Evolutionary conservation across 2,113 vertebrate genomes (phyloP).

Genomic region (Taxidea taxus): DNA sequence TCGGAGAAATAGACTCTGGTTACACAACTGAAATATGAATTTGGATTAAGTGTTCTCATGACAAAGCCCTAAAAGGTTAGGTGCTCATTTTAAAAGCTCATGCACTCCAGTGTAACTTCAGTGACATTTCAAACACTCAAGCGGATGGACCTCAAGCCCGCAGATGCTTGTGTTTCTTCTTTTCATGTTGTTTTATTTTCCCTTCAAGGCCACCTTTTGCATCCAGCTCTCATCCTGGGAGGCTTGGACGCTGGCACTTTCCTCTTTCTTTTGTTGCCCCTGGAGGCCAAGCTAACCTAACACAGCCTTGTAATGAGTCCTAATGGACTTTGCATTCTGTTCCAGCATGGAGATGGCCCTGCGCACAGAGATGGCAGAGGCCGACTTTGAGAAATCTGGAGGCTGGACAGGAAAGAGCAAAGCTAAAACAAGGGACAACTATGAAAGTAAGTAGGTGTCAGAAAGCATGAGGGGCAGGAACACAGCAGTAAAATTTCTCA

Average conservation of each 20-base stretch:
- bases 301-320: background rate
- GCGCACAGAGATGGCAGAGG: background rate
- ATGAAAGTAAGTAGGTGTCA: background rate
- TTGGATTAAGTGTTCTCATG: constrained; percentile 48
- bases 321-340: background rate
- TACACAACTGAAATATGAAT: constrained; percentile 62
- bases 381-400: background rate
- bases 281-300: background rate
- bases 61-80: constrained; percentile 35
- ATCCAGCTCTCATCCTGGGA: background rate
- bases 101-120: background rate
- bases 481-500: background rate
- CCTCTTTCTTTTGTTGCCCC: background rate
- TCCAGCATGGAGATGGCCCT: background rate
- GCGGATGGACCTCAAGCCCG: background rate
- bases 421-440: background rate
- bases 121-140: background rate
- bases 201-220: background rate
- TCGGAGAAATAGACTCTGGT: constrained; percentile 49
- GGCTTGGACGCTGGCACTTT: background rate
- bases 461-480: background rate
- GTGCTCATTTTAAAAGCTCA: constrained; percentile 14
- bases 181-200: background rate
- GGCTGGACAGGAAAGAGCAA: background rate
- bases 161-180: background rate